Base-by-base conservation (phyloP, 2,888 invertebrate genomes). In the Cryptus viduatorius region DNA sequence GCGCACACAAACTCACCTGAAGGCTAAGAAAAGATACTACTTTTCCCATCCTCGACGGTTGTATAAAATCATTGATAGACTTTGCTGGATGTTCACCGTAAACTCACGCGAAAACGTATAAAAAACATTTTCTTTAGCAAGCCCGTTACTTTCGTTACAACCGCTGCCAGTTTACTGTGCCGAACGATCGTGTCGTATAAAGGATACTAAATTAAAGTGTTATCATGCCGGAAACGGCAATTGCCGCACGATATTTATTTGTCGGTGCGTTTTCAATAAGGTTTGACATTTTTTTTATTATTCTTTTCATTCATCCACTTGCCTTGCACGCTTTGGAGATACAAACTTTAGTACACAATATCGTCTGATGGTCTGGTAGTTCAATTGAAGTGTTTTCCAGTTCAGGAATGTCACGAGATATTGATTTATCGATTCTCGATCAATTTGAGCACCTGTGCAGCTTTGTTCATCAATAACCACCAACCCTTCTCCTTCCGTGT, bases 341-440 rank as follows among this genome's bases (percentile, higher is more conserved):
- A n/a, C 50, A 50, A 7, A 50, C 50, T 8, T 7, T n/a, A 16
- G 16, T 7, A 16, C 50, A n/a, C 50, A 50, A 53, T 53, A 19
- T 53, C 19, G 19, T 19, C 4, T 3, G 53, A 53, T 16, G 0
- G 19, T 19, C 19, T 3, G 3, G 19, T 16, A 50, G 5, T 50
- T 50, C 0, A 65, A 65, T 53, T 8, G 19, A 53, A 65, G 65
- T 65, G 64, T 16, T 73, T 12, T 76, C 42, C 48, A 31, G 4
- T 69, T 78, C 46, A 14, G 16, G 42, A 46, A 19, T 44, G 53
- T 72, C 42, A 14, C 14, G 56, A 44, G 42, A 48, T 78, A 78
- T 78, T 59, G 68, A 69, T 78, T 78, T 68, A 78, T 61, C 76
- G 76, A 37, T 76, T 50, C 37, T n/a, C 76, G n/a, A 14, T 65